phyloP scores from a whole-genome alignment of 2,797 vertebrate genomes.

The Fundulus diaphanus region DNA sequence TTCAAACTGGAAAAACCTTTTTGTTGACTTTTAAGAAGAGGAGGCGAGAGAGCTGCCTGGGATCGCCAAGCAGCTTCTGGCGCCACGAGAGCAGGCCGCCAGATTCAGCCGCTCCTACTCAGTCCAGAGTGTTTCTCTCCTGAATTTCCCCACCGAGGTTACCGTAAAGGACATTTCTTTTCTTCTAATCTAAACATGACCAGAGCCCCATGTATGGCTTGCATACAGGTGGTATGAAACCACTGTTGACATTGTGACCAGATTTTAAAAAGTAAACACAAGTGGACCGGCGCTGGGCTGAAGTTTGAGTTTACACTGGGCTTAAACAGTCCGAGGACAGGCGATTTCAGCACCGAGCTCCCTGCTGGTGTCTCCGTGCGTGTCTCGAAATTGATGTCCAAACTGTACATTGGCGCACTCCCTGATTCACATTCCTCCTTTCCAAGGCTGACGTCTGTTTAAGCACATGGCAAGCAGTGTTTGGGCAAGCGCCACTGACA shows the following conservation, averaged over 20 bases:
- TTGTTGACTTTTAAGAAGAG: conserved; percentile 42
- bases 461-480: conserved; percentile 44
- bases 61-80: not conserved
- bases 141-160: not conserved
- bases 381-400: conserved; percentile 42
- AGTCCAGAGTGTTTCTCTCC: not conserved
- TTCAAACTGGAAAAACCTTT: conserved; percentile 53
- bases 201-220: conserved; percentile 33
- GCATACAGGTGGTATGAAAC: conserved; percentile 29
- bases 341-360: not conserved
- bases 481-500: conserved; percentile 47
- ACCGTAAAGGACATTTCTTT: not conserved
- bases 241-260: conserved; percentile 30
- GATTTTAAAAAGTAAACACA: conserved; percentile 40
- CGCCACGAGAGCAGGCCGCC: not conserved
- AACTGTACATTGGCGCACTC: conserved; percentile 32
- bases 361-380: conserved; percentile 12
- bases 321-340: conserved; percentile 11
- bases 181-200: conserved; percentile 57
- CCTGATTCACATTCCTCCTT: conserved; percentile 33
- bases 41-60: conserved; percentile 44
- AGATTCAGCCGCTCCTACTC: not conserved
- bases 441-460: conserved; percentile 55
- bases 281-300: not conserved
- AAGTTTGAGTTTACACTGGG: conserved; percentile 6